phyloP scores from a whole-genome alignment of 2,113 vertebrate species.

The Acrocephalus kingi region DNA sequence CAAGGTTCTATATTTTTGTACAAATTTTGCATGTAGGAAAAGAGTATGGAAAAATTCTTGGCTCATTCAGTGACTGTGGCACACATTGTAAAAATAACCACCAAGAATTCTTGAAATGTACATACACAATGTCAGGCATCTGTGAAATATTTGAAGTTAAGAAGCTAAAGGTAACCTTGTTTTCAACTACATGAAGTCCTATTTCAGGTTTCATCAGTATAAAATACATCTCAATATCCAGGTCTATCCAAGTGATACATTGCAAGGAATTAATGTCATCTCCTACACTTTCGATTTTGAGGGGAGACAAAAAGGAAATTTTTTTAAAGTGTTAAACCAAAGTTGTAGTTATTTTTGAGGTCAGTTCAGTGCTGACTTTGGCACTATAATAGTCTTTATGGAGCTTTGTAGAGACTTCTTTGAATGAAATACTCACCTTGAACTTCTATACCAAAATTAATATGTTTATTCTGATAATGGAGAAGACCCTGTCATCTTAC shows the following conservation, averaged over 20 bases:
- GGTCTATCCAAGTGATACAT: slow-evolving; percentile 42
- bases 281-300: slow-evolving; percentile 38
- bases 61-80: not conserved
- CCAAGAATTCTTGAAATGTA: slow-evolving; percentile 33
- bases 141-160: slow-evolving; percentile 39
- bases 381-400: not conserved
- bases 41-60: slow-evolving; percentile 4
- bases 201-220: slow-evolving; percentile 61
- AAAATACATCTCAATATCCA: slow-evolving; percentile 45
- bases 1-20: slow-evolving; percentile 19
- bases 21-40: slow-evolving; percentile 11
- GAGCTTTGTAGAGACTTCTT: not conserved
- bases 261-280: slow-evolving; percentile 31
- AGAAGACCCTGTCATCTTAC: not conserved
- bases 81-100: slow-evolving; percentile 5
- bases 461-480: not conserved
- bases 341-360: slow-evolving; percentile 53
- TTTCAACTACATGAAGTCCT: slow-evolving; percentile 56
- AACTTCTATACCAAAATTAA: not conserved
- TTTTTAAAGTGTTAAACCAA: slow-evolving; percentile 50
- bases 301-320: slow-evolving; percentile 25
- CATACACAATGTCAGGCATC: not conserved
- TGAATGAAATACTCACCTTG: not conserved
- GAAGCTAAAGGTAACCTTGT: slow-evolving; percentile 52
- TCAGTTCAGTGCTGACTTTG: slow-evolving; percentile 48